These are phyloP conservation scores for Scomberomorus guttatus DNA, from an alignment of 2,797 vertebrate species.

Conservation along the genomic window DNA sequence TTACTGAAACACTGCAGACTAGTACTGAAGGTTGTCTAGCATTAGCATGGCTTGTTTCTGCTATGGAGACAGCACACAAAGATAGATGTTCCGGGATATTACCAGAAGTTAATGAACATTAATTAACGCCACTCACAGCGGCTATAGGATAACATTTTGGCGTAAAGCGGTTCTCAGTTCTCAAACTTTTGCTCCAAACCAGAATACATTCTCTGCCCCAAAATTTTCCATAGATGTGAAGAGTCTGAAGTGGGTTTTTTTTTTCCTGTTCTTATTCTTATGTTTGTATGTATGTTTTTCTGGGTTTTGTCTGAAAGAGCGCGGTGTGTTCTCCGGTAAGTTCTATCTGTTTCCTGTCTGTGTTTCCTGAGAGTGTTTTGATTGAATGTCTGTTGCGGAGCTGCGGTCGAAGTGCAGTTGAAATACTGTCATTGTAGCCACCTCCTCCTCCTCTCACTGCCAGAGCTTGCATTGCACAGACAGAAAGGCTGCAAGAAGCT, in stretches of 20 bases:
- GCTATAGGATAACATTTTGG: conserved; percentile 24
- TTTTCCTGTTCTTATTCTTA: conserved; percentile 22
- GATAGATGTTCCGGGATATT: conserved; percentile 39
- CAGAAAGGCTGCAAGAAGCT: conserved; percentile 45
- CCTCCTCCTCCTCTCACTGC: conserved; percentile 49
- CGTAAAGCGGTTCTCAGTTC: conserved; percentile 20
- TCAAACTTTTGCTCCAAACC: conserved; percentile 43
- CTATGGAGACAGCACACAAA: conserved; percentile 20
- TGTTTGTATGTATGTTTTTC: conserved; percentile 33
- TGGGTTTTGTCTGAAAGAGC: conserved; percentile 54
- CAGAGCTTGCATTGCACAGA: conserved; percentile 51
- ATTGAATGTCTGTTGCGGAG: conserved; percentile 71
- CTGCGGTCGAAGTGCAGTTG: conserved; percentile 66
- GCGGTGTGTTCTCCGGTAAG: conserved; percentile 55
- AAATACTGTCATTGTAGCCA: conserved; percentile 73
- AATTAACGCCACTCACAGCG: conserved; percentile 31
- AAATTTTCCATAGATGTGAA: conserved; percentile 35
- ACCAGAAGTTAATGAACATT: conserved; percentile 47
- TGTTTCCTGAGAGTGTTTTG: conserved; percentile 65
- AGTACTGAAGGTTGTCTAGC: conserved; percentile 61
- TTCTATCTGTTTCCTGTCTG: conserved; percentile 66
- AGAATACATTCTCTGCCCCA: conserved; percentile 22
- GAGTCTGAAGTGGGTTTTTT: conserved; percentile 3
- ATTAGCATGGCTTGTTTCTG: conserved; percentile 43
- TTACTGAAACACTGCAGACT: conserved; percentile 70